Conservation (phyloP, 1,140 invertebrate species). For the Drosophila leontia region DNA sequence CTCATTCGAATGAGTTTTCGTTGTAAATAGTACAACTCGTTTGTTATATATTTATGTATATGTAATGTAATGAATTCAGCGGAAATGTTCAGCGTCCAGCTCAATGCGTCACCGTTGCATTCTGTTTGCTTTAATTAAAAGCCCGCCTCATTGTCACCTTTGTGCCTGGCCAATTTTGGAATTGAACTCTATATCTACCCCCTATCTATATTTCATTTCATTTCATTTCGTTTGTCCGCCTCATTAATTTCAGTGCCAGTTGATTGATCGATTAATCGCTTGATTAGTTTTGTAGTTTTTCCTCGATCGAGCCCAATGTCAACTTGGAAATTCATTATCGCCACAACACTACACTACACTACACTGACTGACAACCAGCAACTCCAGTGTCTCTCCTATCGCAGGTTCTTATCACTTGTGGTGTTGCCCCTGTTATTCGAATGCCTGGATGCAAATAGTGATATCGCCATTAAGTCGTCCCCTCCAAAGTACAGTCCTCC, state of each 20-base stretch:
- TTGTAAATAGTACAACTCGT: background rate
- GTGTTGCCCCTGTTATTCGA: slow-evolving; percentile 1
- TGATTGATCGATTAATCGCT: slow-evolving; percentile 80
- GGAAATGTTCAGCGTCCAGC: slow-evolving; percentile 59
- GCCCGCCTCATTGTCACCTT: slow-evolving; percentile 56
- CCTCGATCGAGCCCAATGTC: slow-evolving; percentile 45
- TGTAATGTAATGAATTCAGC: slow-evolving; percentile 68
- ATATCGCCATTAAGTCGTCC: slow-evolving; percentile 35
- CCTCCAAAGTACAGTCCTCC: slow-evolving; percentile 1
- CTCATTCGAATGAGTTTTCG: slow-evolving; percentile 16
- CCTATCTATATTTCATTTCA: slow-evolving; percentile 26
- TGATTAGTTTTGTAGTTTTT: slow-evolving; percentile 62
- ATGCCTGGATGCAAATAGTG: slow-evolving; percentile 16
- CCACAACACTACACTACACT: background rate
- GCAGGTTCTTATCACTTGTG: slow-evolving; percentile 3
- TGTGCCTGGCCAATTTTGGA: slow-evolving; percentile 56
- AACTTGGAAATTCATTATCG: slow-evolving; percentile 66
- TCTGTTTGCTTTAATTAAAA: slow-evolving; percentile 47
- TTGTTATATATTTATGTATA: slow-evolving; percentile 15
- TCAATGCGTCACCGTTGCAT: slow-evolving; percentile 53
- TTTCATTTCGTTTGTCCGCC: slow-evolving; percentile 19
- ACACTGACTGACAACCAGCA: slow-evolving; percentile 3
- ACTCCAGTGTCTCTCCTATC: slow-evolving; percentile 1
- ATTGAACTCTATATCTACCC: slow-evolving; percentile 25
- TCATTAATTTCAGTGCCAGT: slow-evolving; percentile 66